Evolutionary conservation across 35 echinoderm and acorn worm genomes (phyloP).

Genomic region (Patiria miniata): DNA sequence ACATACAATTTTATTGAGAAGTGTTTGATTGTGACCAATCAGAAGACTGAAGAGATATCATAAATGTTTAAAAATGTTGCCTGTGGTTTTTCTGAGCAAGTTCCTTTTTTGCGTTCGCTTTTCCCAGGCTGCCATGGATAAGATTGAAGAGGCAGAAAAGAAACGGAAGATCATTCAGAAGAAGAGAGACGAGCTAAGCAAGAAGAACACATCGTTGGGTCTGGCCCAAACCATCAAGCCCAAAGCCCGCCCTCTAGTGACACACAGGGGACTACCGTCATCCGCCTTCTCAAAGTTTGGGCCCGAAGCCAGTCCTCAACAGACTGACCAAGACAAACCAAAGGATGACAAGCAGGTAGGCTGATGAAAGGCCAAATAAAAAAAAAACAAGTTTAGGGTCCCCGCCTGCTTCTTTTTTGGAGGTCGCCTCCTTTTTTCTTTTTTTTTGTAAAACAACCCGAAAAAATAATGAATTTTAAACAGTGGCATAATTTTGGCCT

Average conservation of each 20-base stretch:
- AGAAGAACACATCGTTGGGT: slow-evolving; percentile 43
- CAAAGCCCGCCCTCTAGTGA: slow-evolving; percentile 54
- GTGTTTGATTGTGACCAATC: no score
- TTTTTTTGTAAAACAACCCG: neutral
- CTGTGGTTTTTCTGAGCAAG: neutral
- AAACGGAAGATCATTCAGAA: slow-evolving; percentile 49
- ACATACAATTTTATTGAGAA: no score
- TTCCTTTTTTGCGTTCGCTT: neutral
- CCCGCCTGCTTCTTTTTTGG: no score
- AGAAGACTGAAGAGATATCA: no score
- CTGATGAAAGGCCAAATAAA: neutral
- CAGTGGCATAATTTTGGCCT: no score
- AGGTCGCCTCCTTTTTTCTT: neutral
- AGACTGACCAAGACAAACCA: neutral
- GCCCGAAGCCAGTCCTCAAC: neutral
- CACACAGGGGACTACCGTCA: slow-evolving; percentile 63
- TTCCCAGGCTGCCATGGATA: slow-evolving; percentile 52
- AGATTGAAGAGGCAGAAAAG: slow-evolving; percentile 45
- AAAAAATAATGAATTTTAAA: neutral
- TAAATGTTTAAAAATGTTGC: no score
- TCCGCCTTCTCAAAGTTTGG: slow-evolving; percentile 47
- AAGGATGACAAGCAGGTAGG: neutral
- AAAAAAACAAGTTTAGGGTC: neutral
- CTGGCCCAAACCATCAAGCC: slow-evolving; percentile 80
- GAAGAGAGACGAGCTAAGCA: slow-evolving; percentile 56